These are phyloP conservation scores for Hydractinia echinata DNA, from an alignment of 30 jellyfish, hydroid and myxozoan species.

Conservation along the genomic window DNA sequence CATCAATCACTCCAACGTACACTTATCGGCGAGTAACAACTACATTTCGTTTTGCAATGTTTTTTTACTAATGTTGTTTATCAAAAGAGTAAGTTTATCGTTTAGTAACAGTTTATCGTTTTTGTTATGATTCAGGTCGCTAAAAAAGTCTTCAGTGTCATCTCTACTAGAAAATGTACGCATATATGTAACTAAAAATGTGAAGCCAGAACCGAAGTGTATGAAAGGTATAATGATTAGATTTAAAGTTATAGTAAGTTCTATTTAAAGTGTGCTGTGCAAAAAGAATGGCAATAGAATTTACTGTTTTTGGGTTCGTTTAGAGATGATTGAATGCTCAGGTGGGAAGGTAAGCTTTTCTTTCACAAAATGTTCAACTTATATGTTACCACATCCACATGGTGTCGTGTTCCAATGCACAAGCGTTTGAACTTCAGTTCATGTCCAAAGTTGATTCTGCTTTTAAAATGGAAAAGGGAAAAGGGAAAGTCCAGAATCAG, in stretches of 20 bases:
- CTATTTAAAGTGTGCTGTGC: neutral
- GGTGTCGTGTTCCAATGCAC: no score
- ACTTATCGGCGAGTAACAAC: no score
- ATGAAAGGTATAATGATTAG: constrained; percentile 78
- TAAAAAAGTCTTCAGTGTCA: constrained; percentile 34
- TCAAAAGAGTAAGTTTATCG: neutral
- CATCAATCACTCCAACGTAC: no score
- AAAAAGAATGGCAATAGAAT: neutral
- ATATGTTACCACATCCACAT: no score
- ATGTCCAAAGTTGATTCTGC: no score
- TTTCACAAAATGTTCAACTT: no score
- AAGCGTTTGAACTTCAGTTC: no score
- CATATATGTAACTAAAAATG: constrained; percentile 60
- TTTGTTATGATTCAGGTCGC: constrained; percentile 37
- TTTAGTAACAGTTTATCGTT: neutral
- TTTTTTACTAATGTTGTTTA: no score
- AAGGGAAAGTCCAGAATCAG: no score
- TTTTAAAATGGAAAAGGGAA: no score
- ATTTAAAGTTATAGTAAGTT: neutral
- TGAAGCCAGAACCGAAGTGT: constrained; percentile 70
- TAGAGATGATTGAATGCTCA: constrained; percentile 74
- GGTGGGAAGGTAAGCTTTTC: constrained; percentile 72
- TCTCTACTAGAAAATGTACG: constrained; percentile 42
- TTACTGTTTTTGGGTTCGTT: constrained; percentile 2
- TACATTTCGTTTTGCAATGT: no score